Evolutionary conservation across 2,888 invertebrate genomes (phyloP).

Genomic region (Cerceris rybyensis): DNA sequence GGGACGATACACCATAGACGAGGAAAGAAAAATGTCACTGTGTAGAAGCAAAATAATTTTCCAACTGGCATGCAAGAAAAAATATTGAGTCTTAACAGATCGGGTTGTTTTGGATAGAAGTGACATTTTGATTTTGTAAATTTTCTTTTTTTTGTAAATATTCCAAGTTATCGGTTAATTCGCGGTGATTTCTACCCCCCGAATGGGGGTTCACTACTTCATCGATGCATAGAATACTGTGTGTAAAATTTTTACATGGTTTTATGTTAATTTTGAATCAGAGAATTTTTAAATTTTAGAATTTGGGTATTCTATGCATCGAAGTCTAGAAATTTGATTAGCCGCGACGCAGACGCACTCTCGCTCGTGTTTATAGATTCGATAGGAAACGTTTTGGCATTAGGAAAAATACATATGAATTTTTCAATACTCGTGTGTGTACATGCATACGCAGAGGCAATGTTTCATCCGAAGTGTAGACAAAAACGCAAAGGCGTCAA

Average conservation of each 20-base stretch:
- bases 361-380: constrained; percentile 26
- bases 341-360: constrained; percentile 74
- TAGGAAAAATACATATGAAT: neutral
- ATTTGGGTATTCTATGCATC: constrained; percentile 60
- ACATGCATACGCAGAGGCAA: constrained; percentile 54
- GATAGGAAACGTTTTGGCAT: neutral
- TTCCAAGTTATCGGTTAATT: constrained; percentile 13
- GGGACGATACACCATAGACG: constrained; percentile 10
- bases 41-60: constrained; percentile 34
- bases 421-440: constrained; percentile 29
- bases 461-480: constrained; percentile 29
- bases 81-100: neutral
- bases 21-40: constrained; percentile 25
- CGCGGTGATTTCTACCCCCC: constrained; percentile 29
- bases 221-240: constrained; percentile 64
- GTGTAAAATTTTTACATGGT: neutral
- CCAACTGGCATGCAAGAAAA: constrained; percentile 25
- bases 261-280: neutral
- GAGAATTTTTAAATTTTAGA: neutral
- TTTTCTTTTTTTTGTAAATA: neutral
- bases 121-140: neutral
- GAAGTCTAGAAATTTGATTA: constrained; percentile 58
- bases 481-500: constrained; percentile 38
- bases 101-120: neutral
- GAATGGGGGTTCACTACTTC: constrained; percentile 44